These are phyloP conservation scores for Pempheris klunzingeri DNA, from an alignment of 2,797 vertebrate genomes.

Conservation along the genomic window DNA sequence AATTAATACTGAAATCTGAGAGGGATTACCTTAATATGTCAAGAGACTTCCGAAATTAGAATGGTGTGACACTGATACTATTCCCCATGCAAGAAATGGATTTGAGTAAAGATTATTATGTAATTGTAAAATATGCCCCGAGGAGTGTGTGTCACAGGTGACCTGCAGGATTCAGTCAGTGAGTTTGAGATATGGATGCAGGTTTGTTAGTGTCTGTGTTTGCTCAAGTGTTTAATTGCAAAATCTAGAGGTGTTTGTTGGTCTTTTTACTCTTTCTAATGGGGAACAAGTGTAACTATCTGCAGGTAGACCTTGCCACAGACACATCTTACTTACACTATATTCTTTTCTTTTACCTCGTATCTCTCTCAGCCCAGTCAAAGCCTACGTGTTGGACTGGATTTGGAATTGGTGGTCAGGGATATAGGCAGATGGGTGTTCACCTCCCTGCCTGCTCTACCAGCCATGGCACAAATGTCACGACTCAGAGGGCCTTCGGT, in stretches of 20 bases:
- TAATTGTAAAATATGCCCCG: slow-evolving; percentile 33
- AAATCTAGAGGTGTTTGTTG: slow-evolving; percentile 17
- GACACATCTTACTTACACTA: background rate
- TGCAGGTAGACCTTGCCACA: background rate
- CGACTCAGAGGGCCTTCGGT: slow-evolving; percentile 65
- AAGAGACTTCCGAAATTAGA: slow-evolving; percentile 68
- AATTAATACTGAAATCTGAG: slow-evolving; percentile 70
- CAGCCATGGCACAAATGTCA: slow-evolving; percentile 75
- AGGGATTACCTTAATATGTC: slow-evolving; percentile 73
- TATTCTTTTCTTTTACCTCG: background rate
- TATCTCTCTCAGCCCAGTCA: slow-evolving; percentile 22
- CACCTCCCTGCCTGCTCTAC: slow-evolving; percentile 63
- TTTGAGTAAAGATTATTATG: slow-evolving; percentile 68
- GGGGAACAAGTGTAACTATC: slow-evolving; percentile 1
- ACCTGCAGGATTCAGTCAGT: slow-evolving; percentile 35
- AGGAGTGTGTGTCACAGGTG: slow-evolving; percentile 50
- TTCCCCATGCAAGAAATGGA: slow-evolving; percentile 54
- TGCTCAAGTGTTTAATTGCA: slow-evolving; percentile 26
- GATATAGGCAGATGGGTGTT: slow-evolving; percentile 57
- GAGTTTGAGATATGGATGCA: slow-evolving; percentile 3
- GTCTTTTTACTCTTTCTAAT: background rate
- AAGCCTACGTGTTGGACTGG: background rate
- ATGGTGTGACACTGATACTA: slow-evolving; percentile 41
- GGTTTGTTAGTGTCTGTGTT: slow-evolving; percentile 21
- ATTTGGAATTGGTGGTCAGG: slow-evolving; percentile 40